phyloP scores from a whole-genome alignment of 2,888 invertebrate genomes.

The Synanthedon tipuliformis region DNA sequence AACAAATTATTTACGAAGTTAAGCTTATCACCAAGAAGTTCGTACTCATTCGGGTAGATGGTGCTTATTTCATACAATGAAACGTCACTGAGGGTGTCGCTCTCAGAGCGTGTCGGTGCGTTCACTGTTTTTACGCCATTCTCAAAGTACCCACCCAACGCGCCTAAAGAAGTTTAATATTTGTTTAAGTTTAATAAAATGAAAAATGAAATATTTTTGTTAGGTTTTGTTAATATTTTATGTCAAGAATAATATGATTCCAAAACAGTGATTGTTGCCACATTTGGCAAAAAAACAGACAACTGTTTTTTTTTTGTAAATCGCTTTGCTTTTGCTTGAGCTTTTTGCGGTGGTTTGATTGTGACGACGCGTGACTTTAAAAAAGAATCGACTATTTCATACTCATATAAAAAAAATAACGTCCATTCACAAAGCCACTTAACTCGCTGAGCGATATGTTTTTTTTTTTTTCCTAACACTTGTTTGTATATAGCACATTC shows the following conservation, averaged over 20 bases:
- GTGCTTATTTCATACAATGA: no score
- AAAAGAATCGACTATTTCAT: conserved; percentile 4
- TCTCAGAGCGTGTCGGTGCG: no score
- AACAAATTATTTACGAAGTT: no score
- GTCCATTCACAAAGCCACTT: conserved; percentile 35
- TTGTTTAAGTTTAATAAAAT: no score
- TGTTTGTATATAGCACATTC: conserved; percentile 57
- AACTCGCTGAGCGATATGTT: conserved; percentile 53
- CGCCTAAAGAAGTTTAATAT: no score
- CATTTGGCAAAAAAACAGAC: conserved; percentile 9
- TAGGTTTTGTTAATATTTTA: no score
- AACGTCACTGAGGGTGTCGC: no score
- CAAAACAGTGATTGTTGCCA: conserved; percentile 30
- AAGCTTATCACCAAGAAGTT: no score
- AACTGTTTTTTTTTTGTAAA: conserved; percentile 22
- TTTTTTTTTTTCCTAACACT: conserved; percentile 55
- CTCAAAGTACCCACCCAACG: no score
- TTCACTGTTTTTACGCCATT: no score
- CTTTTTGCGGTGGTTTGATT: conserved; percentile 52
- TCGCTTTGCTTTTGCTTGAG: conserved; percentile 66
- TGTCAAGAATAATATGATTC: conserved; percentile 5
- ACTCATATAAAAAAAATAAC: background rate
- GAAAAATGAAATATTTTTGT: no score
- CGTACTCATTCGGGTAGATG: no score
- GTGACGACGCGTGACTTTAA: conserved; percentile 14